Conservation (phyloP, 2,888 invertebrate genomes). For the Busseola fusca region DNA sequence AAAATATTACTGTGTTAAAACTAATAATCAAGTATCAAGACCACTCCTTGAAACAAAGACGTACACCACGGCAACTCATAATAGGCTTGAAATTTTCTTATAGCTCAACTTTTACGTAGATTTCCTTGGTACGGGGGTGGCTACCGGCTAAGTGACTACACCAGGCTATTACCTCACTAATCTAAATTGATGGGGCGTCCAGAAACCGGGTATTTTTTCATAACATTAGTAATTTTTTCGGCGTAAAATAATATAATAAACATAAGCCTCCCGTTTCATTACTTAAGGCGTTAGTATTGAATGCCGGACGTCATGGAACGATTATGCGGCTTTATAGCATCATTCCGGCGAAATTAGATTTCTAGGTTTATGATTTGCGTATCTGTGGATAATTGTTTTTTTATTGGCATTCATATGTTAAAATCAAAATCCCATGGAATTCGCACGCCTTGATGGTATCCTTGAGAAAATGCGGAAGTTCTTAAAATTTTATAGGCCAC, state of each 20-base stretch:
- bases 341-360: conserved; percentile 68
- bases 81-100: conserved; percentile 87
- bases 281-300: conserved; percentile 81
- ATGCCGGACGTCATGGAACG: conserved; percentile 71
- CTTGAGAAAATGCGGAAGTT: too few relatives aligned
- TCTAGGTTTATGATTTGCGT: conserved; percentile 59
- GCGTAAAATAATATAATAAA: conserved; percentile 88
- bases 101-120: conserved; percentile 85
- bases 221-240: conserved; percentile 86
- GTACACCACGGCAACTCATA: conserved; percentile 81
- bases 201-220: conserved; percentile 84
- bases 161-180: conserved; percentile 85
- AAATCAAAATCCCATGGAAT: not conserved
- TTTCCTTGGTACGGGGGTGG: conserved; percentile 84
- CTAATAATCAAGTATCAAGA: conserved; percentile 72
- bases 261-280: conserved; percentile 82
- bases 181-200: conserved; percentile 89
- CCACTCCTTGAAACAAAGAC: conserved; percentile 48
- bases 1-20: too few relatives aligned
- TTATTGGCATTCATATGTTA: conserved; percentile 9
- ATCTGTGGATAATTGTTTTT: conserved; percentile 44
- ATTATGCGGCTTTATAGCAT: conserved; percentile 72
- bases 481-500: too few relatives aligned
- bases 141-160: conserved; percentile 74
- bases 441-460: too few relatives aligned